Base-by-base conservation (phyloP, 2,797 vertebrate species). In the Urosaurus nigricauda region DNA sequence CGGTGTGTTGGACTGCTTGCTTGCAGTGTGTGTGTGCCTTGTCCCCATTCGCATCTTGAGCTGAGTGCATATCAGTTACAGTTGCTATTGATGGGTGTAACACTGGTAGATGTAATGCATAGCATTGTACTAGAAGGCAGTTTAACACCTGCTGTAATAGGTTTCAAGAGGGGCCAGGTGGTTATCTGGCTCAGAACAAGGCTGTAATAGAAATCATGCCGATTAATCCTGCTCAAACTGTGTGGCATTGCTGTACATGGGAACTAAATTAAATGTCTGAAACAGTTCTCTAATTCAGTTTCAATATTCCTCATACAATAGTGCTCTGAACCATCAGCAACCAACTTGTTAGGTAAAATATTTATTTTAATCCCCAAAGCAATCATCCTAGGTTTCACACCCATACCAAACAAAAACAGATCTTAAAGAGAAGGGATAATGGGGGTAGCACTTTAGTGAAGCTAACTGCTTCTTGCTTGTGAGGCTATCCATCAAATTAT, bases 231-330 rank as follows among this genome's bases (percentile, higher is more conserved):
- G 91, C 91, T 96, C 91, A 93, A 93, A 58, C 87, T 93, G 60
- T 91, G 92, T 74, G 91, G 84, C 94, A 96, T 96, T 95, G 81
- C 74, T 84, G 14, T 89, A 85, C 79, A 94, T 91, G 83, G 80
- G 91, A 95, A 95, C 96, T 94, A 93, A 96, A 96, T 97, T 96
- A 94, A 37, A 86, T 93, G 73, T 73, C 75, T 88, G 13, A 71
- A 86, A 90, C 91, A 93, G 92, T 92, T 84, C 85, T 92, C 93
- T 95, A 96, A 96, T 95, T 90, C 63, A 91, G 90, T 88, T 88
- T 80, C 95, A 82, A 5, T 63, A 78, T 90, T 95, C 88, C 89
- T 94, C 63, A 91, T 91, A 91, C 87, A 86, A 91, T 93, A 94
- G 83, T 53, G 91, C 91, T 88, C 88, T 84, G 89, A 94, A 94